Percentiles rank a stretch among this genome's conserved stretches.
Conservation (phyloP, 2,888 invertebrate genomes). For the Hetaerina titia region DNA sequence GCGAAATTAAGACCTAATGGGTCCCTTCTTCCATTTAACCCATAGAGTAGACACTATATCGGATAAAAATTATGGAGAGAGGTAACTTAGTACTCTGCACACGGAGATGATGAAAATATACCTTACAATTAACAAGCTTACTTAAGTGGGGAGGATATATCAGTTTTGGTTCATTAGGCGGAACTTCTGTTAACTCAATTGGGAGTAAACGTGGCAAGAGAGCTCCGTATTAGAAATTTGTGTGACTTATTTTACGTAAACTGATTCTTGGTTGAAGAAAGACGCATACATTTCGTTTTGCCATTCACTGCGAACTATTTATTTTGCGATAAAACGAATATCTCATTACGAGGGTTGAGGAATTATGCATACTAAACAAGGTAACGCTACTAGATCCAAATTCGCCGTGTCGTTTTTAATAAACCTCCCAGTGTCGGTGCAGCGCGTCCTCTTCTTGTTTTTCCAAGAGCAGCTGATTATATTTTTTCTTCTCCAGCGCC, state of each 20-base stretch:
- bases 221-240: background rate
- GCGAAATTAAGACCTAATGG: too few relatives aligned
- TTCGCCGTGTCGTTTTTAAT: background rate
- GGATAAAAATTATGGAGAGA: too few relatives aligned
- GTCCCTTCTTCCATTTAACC: too few relatives aligned
- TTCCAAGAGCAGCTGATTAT: background rate
- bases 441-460: background rate
- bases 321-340: background rate
- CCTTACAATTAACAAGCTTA: too few relatives aligned
- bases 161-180: background rate
- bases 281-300: background rate
- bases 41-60: too few relatives aligned
- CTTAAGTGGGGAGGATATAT: too few relatives aligned
- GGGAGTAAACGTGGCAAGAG: background rate
- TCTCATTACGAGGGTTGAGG: background rate
- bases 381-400: background rate
- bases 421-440: background rate
- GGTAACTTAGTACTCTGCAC: too few relatives aligned
- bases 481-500: background rate
- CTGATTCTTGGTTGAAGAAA: background rate
- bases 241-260: background rate
- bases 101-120: too few relatives aligned
- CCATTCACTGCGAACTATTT: background rate
- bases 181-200: background rate
- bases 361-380: background rate